These are phyloP conservation scores for Germaria angustata DNA, from an alignment of 2,888 invertebrate genomes.

Conservation along the genomic window DNA sequence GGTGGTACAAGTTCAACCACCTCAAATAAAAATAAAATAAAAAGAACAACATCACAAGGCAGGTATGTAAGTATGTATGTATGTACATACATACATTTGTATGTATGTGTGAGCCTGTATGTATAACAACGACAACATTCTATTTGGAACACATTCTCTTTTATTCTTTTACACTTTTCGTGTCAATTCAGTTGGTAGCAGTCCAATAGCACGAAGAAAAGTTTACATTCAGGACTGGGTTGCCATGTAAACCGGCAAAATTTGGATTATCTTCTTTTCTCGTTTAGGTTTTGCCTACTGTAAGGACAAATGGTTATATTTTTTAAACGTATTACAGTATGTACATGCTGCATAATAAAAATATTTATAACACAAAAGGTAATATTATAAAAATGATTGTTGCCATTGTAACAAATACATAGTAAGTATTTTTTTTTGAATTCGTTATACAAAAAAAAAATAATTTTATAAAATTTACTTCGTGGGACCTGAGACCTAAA, in stretches of 20 bases:
- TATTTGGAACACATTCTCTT: slow-evolving; percentile 60
- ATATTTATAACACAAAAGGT: no score
- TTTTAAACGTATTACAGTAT: no score
- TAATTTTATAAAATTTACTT: no score
- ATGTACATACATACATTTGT: neutral
- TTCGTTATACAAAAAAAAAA: no score
- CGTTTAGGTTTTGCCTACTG: neutral
- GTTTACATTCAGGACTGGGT: neutral
- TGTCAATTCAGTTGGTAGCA: slow-evolving; percentile 48
- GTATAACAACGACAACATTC: slow-evolving; percentile 11
- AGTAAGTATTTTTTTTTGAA: no score
- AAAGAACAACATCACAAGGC: neutral
- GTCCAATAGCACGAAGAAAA: slow-evolving; percentile 9
- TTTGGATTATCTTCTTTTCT: no score
- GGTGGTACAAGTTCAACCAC: slow-evolving; percentile 65
- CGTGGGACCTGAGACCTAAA: no score
- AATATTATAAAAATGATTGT: no score
- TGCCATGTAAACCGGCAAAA: neutral
- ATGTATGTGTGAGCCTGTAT: neutral
- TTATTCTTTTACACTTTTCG: slow-evolving; percentile 49
- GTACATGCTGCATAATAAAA: no score
- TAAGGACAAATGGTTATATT: no score
- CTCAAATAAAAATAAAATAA: slow-evolving; percentile 45
- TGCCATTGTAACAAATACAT: no score
- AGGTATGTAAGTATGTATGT: neutral